Percentiles rank a stretch among this genome's conserved stretches.
Evolutionary conservation across 2,888 invertebrate species (phyloP).

Genomic region (Onthophagus sagittarius): DNA sequence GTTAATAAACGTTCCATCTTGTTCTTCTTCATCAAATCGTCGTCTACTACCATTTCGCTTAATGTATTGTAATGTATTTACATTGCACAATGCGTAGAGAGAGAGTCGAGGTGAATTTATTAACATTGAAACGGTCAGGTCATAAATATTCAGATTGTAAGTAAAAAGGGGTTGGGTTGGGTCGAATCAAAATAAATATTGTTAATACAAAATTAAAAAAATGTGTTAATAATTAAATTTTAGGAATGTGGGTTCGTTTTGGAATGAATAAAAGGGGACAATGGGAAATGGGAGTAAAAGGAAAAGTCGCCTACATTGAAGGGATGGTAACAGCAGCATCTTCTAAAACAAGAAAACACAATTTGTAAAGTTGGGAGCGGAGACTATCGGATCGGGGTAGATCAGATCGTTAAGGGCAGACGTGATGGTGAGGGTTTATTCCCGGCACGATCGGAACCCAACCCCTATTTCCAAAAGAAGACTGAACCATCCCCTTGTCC

Average conservation of each 20-base stretch:
- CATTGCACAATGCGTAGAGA: neutral
- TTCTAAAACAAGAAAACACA: constrained; percentile 12
- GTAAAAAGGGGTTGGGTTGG: too few relatives aligned
- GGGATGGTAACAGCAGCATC: too few relatives aligned
- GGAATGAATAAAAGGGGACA: too few relatives aligned
- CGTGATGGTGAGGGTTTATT: constrained; percentile 10
- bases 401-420: constrained; percentile 11
- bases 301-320: too few relatives aligned
- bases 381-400: constrained; percentile 12
- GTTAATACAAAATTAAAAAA: too few relatives aligned
- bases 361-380: constrained; percentile 8
- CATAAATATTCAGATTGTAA: too few relatives aligned
- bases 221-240: too few relatives aligned
- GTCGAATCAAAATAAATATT: too few relatives aligned
- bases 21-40: too few relatives aligned
- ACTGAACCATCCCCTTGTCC: constrained; percentile 10
- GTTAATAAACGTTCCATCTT: too few relatives aligned
- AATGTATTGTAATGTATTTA: constrained; percentile 10
- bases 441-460: constrained; percentile 9
- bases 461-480: constrained; percentile 13
- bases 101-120: neutral
- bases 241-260: too few relatives aligned
- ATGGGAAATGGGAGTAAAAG: too few relatives aligned
- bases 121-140: neutral
- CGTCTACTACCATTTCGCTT: neutral